Evolutionary conservation across 2,888 invertebrate species (phyloP), one percentile per base, ranked within the genome.

Genomic region (Euproctis similis): DNA sequence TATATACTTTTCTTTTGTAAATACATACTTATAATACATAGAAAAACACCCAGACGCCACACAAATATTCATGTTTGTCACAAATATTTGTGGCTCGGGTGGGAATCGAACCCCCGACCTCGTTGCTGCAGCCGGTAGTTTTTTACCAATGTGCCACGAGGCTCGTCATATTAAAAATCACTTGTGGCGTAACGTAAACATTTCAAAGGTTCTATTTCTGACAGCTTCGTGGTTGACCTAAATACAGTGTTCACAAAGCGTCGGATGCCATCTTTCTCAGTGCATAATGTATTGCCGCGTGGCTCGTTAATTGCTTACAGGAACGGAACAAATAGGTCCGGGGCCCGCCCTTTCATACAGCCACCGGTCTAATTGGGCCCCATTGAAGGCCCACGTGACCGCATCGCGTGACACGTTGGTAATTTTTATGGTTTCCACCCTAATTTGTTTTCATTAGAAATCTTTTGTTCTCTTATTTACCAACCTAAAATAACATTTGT

Each of bases 301-400:
- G 42, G 39, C 48, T 61, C 65, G 62, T 66, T 65, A 65, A 51
- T 46, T 45, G 46, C 46, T 36, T 49, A 46, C 48, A 32, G 40
- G 39, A 36, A 40, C 43, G 50, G 37, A 52, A 52, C 49, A 51
- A 50, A 50, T 44, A 40, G 31, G 27, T 24, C 24, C 27, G 28
- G 28, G 24, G 39, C 26, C 21, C 35, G 36, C 46, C 42, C 42
- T 52, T 52, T 42, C 46, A 44, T 30, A 40, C 39, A 36, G 31
- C 39, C n/a, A n/a, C n/a, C 33, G 28, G 37, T 49, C 58, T 72
- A 74, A 74, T 74, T 74, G 72, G 70, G 53, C n/a, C 59, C 70
- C 66, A 63, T 71, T 60, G 71, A 65, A 63, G 42, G 34, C 46
- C 50, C 47, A 62, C 64, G 70, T 69, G 68, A 65, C 60, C 52